Evolutionary conservation across 2,797 vertebrate species (phyloP).

Genomic region (Botia almorhae): DNA sequence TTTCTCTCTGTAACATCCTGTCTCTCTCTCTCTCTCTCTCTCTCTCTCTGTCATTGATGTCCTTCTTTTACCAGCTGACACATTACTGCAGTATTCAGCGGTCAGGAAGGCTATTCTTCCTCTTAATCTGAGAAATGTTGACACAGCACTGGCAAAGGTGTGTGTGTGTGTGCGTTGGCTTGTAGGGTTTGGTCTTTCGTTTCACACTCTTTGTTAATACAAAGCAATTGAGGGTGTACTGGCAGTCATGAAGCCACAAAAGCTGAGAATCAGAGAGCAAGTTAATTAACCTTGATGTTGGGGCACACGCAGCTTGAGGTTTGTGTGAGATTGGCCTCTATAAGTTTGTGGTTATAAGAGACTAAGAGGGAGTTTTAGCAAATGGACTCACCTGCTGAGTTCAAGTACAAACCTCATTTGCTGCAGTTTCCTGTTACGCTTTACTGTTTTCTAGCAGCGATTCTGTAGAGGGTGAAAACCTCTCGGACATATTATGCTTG

Average conservation of each 20-base stretch:
- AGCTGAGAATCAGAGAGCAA: not conserved
- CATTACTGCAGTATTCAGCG: slow-evolving; percentile 47
- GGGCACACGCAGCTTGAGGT: slow-evolving; percentile 5
- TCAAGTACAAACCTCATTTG: not conserved
- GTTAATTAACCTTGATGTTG: slow-evolving; percentile 32
- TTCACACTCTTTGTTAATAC: slow-evolving; percentile 1
- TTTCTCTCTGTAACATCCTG: not conserved
- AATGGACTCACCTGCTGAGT: not conserved
- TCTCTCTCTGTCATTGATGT: not conserved
- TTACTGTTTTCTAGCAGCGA: not conserved
- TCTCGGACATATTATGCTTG: not conserved
- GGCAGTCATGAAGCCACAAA: slow-evolving; percentile 1
- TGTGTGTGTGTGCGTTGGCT: slow-evolving; percentile 29
- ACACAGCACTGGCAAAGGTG: slow-evolving; percentile 38
- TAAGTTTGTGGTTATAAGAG: not conserved
- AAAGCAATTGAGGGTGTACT: not conserved
- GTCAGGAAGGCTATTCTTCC: slow-evolving; percentile 43
- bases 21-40: not conserved
- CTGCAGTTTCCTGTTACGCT: not conserved
- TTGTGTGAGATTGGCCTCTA: slow-evolving; percentile 7
- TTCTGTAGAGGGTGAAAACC: not conserved
- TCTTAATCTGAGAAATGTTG: slow-evolving; percentile 42
- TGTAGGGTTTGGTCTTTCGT: not conserved
- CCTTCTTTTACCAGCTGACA: slow-evolving; percentile 26
- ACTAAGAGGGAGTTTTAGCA: not conserved